Conservation (phyloP, 1,140 invertebrate species). For the Bradynema listronoti region DNA sequence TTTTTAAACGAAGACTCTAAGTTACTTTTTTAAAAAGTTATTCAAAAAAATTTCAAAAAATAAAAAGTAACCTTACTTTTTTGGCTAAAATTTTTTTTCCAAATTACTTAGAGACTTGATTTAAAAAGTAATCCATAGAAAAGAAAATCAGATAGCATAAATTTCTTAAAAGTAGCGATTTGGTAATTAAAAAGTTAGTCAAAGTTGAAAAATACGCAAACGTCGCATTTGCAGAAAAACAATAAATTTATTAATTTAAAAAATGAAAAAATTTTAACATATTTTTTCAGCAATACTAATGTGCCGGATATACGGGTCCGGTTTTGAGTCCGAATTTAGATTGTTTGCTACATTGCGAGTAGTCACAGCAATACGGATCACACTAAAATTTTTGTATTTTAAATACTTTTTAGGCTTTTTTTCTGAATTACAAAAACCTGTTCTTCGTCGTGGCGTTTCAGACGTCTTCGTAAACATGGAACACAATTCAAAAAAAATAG, state of each 20-base stretch:
- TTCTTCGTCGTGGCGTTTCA: not conserved
- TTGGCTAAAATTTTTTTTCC: no score
- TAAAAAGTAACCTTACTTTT: no score
- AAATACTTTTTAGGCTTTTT: not conserved
- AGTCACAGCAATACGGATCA: conserved; percentile 27
- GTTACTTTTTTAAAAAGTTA: no score
- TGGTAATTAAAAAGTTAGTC: not conserved
- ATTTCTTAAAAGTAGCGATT: not conserved
- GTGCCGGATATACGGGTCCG: not conserved
- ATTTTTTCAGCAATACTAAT: not conserved
- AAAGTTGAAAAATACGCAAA: not conserved
- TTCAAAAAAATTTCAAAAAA: no score
- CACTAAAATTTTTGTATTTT: conserved; percentile 15
- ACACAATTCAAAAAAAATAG: conserved; percentile 19
- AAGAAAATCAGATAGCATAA: no score
- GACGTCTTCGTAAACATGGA: conserved; percentile 21
- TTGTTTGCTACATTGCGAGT: conserved; percentile 13
- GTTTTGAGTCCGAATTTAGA: not conserved
- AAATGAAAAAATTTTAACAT: not conserved
- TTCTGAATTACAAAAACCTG: not conserved
- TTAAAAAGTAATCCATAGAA: no score
- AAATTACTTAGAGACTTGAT: no score
- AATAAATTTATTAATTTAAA: not conserved
- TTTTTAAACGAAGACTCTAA: no score
- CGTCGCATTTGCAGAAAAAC: not conserved